Evolutionary conservation across 2,888 invertebrate genomes (phyloP).

Genomic region (Chalcosyrphus nemorum): DNA sequence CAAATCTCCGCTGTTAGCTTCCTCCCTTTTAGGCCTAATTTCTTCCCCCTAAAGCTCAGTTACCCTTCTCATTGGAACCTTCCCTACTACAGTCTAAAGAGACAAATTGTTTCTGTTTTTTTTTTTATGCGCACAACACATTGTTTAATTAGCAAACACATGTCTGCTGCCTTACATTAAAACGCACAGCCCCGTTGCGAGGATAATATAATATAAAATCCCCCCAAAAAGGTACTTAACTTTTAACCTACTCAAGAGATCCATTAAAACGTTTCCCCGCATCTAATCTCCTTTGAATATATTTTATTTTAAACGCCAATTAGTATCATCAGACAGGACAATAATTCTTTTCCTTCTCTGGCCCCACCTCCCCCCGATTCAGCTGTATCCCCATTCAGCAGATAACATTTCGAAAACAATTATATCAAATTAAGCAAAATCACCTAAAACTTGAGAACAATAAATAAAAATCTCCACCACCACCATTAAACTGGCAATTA

Average conservation of each 20-base stretch:
- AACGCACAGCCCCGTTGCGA: not conserved
- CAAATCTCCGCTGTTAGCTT: too few species aligned
- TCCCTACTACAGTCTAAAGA: too few species aligned
- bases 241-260: not conserved
- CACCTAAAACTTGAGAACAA: slow-evolving; percentile 62
- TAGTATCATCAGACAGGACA: slow-evolving; percentile 24
- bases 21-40: too few species aligned
- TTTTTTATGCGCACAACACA: too few species aligned
- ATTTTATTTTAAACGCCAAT: slow-evolving; percentile 21
- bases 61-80: too few species aligned
- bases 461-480: slow-evolving; percentile 54
- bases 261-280: not conserved
- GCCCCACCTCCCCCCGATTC: not conserved
- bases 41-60: too few species aligned
- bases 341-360: not conserved
- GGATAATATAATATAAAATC: not conserved
- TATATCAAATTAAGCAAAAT: slow-evolving; percentile 47
- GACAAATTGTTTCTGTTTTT: too few species aligned
- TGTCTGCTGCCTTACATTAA: too few species aligned
- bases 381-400: not conserved
- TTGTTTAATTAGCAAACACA: too few species aligned
- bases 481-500: slow-evolving; percentile 66
- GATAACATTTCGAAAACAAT: slow-evolving; percentile 32
- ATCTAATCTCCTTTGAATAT: not conserved
- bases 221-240: not conserved